Base-by-base conservation (phyloP, 2,797 vertebrate genomes). In the Argyrosomus regius region DNA sequence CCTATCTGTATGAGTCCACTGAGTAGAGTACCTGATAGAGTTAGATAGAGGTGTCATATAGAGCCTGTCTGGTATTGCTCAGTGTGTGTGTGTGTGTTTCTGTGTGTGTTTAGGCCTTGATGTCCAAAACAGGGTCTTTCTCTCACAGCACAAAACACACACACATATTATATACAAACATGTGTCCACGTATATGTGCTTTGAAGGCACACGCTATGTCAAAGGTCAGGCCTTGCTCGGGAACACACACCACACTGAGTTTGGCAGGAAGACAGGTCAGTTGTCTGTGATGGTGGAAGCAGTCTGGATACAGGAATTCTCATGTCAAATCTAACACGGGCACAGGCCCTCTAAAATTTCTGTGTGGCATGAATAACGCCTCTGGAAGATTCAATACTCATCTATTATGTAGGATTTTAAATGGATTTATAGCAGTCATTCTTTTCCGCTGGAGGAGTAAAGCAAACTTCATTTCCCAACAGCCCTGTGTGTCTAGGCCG, bases 251-350 rank as follows among this genome's bases (percentile, higher is more conserved):
- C 91, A 91, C 90, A 92, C 90, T 88, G 88, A 93, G 91, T 87
- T 92, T 93, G 93, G 93, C 94, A 94, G 93, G 92, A 95, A 94
- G 93, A 95, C 92, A 94, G 92, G 90, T 92, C 91, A 70, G 83
- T 81, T 78, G 81, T 90, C 88, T 89, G 89, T 80, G 84, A 86
- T 50, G 81, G 87, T 85, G 93, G 94, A 94, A 93, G 92, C 84
- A 78, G 87, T 91, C 87, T 87, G 90, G 88, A 92, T 89, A 74
- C 82, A 73, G 48, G 28, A 83, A 71, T 52, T 88, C 66, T 86
- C 54, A 35, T 71, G 70, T 84, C 67, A 54, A 70, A 83, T 81
- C 72, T 66, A 82, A 75, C 26, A 5, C 5, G 35, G 56, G 31
- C 77, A 73, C 41, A 43, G 0, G 20, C 18, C 75, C 49, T 54